Conservation (phyloP, 1,140 invertebrate genomes). For the Aphelenchoides besseyi region DNA sequence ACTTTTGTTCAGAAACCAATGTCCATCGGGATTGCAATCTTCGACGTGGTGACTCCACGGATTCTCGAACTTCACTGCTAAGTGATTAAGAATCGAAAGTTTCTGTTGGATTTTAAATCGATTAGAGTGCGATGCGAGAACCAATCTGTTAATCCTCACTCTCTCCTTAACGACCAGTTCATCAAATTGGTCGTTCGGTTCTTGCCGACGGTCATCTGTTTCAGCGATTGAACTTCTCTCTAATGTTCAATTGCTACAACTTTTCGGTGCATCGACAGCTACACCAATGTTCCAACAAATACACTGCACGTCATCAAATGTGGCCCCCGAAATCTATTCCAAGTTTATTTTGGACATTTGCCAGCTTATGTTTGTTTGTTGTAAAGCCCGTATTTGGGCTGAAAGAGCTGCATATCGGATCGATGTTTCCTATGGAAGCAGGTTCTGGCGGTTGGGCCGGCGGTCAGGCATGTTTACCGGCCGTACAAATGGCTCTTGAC, state of each 20-base stretch:
- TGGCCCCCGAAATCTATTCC: too few species aligned
- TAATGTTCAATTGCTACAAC: not conserved
- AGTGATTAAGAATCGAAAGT: too few species aligned
- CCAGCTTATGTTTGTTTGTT: conserved; percentile 51
- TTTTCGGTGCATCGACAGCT: too few species aligned
- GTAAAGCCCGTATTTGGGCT: conserved; percentile 75
- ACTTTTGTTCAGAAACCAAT: not conserved
- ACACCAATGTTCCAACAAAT: too few species aligned
- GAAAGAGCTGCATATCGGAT: conserved; percentile 79
- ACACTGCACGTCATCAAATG: too few species aligned
- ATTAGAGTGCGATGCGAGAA: not conserved
- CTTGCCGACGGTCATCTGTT: not conserved
- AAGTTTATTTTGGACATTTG: not conserved
- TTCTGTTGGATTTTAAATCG: too few species aligned
- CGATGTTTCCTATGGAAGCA: conserved; percentile 94
- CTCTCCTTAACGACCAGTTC: too few species aligned
- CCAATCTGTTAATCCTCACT: not conserved
- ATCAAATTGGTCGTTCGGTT: too few species aligned
- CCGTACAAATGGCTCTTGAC: conserved; percentile 85
- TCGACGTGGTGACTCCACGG: too few species aligned
- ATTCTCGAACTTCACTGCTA: too few species aligned
- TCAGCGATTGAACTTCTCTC: not conserved
- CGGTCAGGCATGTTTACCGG: conserved; percentile 70
- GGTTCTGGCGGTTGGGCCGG: conserved; percentile 76
- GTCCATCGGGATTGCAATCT: not conserved